Conservation (phyloP, 2,888 invertebrate genomes). For the Chymomyza procnemis region DNA sequence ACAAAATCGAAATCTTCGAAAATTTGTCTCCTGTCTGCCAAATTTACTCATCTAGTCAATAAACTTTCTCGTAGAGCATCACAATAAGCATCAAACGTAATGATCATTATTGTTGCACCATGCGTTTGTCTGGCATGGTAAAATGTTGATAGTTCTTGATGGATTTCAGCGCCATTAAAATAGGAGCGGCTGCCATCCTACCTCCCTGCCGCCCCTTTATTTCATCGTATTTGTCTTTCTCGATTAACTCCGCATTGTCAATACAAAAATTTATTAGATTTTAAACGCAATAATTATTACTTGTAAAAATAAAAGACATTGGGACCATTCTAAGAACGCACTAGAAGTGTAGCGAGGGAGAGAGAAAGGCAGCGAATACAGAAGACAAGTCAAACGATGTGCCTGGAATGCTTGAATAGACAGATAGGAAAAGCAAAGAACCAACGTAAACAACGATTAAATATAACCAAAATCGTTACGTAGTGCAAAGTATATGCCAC, state of each 20-base stretch:
- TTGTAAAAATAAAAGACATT: conserved; percentile 48
- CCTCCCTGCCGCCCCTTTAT: neutral
- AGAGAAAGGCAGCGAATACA: conserved; percentile 17
- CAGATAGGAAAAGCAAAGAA: no score
- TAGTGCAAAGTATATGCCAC: conserved; percentile 18
- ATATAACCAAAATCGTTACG: conserved; percentile 5
- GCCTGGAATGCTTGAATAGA: conserved; percentile 55
- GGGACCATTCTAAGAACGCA: conserved; percentile 54
- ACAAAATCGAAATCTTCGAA: no score
- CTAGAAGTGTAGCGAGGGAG: neutral
- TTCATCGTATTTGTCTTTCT: neutral
- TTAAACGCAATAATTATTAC: conserved; percentile 73
- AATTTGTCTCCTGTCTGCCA: no score
- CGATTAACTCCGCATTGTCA: conserved; percentile 42
- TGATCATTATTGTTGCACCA: neutral
- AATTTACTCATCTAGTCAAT: neutral
- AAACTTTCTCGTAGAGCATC: conserved; percentile 16
- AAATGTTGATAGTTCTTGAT: neutral
- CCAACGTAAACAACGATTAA: conserved; percentile 12
- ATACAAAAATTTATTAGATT: conserved; percentile 71
- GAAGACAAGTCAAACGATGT: conserved; percentile 43
- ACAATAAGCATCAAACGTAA: neutral
- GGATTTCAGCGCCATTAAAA: conserved; percentile 39
- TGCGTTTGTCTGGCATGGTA: neutral
- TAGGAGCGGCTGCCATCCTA: conserved; percentile 55